These are phyloP conservation scores for Trididemnum clinides DNA, from an alignment of 23 tunicate species.

Conservation along the genomic window DNA sequence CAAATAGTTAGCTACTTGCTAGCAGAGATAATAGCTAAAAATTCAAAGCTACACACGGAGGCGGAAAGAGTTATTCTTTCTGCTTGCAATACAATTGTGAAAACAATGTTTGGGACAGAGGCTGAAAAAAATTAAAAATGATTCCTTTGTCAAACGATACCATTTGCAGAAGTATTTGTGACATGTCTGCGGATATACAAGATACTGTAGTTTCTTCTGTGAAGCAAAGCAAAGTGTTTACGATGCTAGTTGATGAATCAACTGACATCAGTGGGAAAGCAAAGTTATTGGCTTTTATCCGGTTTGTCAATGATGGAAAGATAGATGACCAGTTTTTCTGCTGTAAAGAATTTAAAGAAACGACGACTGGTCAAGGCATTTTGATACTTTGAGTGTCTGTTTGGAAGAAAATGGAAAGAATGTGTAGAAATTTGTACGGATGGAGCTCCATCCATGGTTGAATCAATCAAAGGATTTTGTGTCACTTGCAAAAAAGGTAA, in stretches of 20 bases:
- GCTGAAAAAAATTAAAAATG: neutral
- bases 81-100: slow-evolving; percentile 5
- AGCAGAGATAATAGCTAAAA: no score
- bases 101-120: slow-evolving; percentile 5
- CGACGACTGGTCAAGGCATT: slow-evolving; percentile 12
- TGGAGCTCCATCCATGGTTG: no score
- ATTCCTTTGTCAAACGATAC: no score
- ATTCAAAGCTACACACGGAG: no score
- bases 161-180: slow-evolving; percentile 4
- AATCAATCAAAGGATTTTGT: no score
- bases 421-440: no score
- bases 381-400: slow-evolving; percentile 2
- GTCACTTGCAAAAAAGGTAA: no score
- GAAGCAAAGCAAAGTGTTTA: slow-evolving; percentile 13
- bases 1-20: neutral
- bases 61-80: no score
- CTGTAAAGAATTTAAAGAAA: neutral
- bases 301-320: slow-evolving; percentile 16
- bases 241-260: slow-evolving; percentile 14
- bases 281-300: neutral
- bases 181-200: no score
- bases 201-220: slow-evolving; percentile 1
- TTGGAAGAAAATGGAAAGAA: neutral
- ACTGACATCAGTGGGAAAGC: slow-evolving; percentile 21
- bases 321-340: slow-evolving; percentile 4